phyloP scores from a whole-genome alignment of 1,140 invertebrate genomes.

The Centruroides vittatus region DNA sequence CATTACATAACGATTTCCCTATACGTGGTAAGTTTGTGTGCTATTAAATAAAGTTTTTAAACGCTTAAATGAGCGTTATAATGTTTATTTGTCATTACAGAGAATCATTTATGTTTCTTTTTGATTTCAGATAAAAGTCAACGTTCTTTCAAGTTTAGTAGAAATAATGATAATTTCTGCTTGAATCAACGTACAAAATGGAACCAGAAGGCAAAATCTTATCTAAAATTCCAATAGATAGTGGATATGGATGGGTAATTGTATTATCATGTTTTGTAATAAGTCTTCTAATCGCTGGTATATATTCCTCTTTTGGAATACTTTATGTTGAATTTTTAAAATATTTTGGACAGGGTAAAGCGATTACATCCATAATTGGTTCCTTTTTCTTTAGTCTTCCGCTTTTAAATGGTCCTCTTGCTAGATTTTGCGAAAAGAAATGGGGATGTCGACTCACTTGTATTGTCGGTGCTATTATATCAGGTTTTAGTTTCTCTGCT shows the following conservation, averaged over 20 bases:
- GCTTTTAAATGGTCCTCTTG: slow-evolving; percentile 61
- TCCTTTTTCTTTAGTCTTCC: slow-evolving; percentile 43
- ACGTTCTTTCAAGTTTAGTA: no score
- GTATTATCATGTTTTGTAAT: slow-evolving; percentile 82
- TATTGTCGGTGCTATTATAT: slow-evolving; percentile 62
- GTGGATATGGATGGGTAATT: slow-evolving; percentile 64
- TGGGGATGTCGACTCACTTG: slow-evolving; percentile 80
- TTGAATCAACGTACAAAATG: no score
- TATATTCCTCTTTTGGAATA: slow-evolving; percentile 79
- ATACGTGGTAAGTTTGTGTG: no score
- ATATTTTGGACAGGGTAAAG: slow-evolving; percentile 43
- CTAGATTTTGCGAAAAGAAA: slow-evolving; percentile 60
- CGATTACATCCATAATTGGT: slow-evolving; percentile 61
- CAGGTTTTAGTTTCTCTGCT: no score
- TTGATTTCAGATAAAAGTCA: no score
- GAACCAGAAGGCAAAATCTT: no score
- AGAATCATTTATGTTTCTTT: no score
- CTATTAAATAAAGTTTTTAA: no score
- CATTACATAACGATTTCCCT: no score
- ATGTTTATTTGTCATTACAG: no score
- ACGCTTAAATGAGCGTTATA: no score
- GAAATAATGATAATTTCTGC: no score
- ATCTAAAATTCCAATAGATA: slow-evolving; percentile 33
- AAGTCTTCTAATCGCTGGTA: slow-evolving; percentile 88
- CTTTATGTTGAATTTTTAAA: slow-evolving; percentile 44